A percentile compares a stretch with the other conserved stretches of the same genome.
phyloP scores from a whole-genome alignment of 2,113 vertebrate genomes.

The Gymnogyps californianus region DNA sequence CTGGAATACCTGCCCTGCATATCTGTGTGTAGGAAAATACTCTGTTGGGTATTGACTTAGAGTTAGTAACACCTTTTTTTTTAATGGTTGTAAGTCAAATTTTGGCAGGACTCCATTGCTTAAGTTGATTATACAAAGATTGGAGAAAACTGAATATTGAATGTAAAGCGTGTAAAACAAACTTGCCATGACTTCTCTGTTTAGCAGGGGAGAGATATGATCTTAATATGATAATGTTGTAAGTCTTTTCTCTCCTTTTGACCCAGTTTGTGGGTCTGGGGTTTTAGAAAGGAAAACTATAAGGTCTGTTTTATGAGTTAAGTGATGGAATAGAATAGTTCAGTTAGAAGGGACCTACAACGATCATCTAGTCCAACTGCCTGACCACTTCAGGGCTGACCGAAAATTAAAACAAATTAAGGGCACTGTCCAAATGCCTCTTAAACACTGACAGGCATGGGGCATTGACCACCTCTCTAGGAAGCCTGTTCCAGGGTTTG shows the following conservation, averaged over 20 bases:
- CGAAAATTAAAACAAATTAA: neutral
- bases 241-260: neutral
- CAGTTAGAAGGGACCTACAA: neutral
- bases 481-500: neutral
- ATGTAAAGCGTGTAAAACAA: neutral
- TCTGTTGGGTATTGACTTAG: neutral
- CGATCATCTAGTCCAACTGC: neutral
- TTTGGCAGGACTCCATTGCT: neutral
- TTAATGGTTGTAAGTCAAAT: neutral
- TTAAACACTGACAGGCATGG: neutral
- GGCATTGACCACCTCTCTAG: neutral
- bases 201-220: neutral
- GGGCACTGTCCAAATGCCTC: neutral
- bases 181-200: neutral
- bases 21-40: neutral
- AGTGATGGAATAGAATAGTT: neutral
- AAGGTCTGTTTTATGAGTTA: neutral
- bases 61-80: neutral
- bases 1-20: neutral
- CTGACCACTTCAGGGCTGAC: neutral
- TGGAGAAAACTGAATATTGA: neutral
- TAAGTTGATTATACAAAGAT: neutral
- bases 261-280: neutral
- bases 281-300: neutral
- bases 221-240: neutral